Evolutionary conservation across 2,797 vertebrate species (phyloP).

Genomic region (Botia kubotai): DNA sequence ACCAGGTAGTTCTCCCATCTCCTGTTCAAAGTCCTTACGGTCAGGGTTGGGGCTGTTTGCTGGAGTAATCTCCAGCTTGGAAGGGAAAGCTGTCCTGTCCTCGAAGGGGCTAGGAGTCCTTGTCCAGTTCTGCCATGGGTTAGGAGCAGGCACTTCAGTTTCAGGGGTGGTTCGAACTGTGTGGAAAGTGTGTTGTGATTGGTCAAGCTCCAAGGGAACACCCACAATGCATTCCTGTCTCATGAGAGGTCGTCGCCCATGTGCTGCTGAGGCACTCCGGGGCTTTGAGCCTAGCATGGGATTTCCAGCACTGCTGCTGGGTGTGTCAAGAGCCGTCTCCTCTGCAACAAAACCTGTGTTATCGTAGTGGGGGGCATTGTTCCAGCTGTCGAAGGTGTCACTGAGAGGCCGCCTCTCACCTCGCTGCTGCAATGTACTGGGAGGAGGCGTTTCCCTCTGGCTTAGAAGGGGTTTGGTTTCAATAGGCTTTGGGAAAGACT

Average conservation of each 20-base stretch:
- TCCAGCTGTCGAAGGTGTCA: conserved; percentile 94
- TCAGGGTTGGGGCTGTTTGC: conserved; percentile 93
- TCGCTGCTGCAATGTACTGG: conserved; percentile 87
- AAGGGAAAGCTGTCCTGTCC: conserved; percentile 98
- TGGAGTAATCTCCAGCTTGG: conserved; percentile 94
- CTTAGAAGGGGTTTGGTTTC: conserved; percentile 97
- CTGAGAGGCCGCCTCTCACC: conserved; percentile 90
- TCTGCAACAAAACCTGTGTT: conserved; percentile 98
- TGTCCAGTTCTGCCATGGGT: conserved; percentile 99
- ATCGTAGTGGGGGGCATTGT: conserved; percentile 92
- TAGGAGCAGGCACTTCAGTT: conserved; percentile 88
- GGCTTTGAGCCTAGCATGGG: conserved; percentile 91
- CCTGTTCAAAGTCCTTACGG: conserved; percentile 88
- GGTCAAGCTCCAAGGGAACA: conserved; percentile 94
- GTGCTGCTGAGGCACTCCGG: conserved; percentile 85
- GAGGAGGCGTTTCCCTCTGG: conserved; percentile 91
- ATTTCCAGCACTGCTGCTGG: conserved; percentile 78
- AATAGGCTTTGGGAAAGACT: conserved; percentile 94
- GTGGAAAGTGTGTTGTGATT: conserved; percentile 84
- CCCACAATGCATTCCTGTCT: conserved; percentile 97
- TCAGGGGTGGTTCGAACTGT: conserved; percentile 85
- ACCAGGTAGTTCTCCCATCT: conserved; percentile 80
- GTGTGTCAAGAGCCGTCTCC: conserved; percentile 83
- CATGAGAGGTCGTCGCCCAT: conserved; percentile 91
- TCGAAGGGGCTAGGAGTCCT: conserved; percentile 97